phyloP scores from a whole-genome alignment of 2,888 invertebrate genomes.

The Ennomos erosarius region DNA sequence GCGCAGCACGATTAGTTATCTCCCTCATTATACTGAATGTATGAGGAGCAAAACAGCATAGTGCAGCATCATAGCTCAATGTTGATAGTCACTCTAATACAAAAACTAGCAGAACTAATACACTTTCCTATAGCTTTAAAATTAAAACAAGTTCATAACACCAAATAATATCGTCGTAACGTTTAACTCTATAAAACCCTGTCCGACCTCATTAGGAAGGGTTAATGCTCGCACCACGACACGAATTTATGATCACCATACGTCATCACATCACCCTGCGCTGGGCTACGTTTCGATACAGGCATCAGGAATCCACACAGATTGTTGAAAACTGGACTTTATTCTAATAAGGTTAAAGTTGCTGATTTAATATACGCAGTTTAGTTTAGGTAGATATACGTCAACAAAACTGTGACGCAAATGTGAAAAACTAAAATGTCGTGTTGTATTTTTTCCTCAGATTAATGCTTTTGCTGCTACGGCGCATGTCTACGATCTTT shows the following conservation, averaged over 20 bases:
- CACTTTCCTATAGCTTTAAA: neutral
- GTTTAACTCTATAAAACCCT: slow-evolving; percentile 77
- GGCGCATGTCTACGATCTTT: no score
- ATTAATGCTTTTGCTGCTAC: no score
- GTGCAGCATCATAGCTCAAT: no score
- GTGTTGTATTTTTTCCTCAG: no score
- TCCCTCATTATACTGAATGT: no score
- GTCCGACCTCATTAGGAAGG: slow-evolving; percentile 75
- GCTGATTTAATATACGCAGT: neutral
- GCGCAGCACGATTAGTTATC: no score
- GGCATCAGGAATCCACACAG: neutral
- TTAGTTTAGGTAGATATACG: no score
- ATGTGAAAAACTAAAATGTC: no score
- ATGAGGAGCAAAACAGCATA: no score
- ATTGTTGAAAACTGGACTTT: slow-evolving; percentile 11
- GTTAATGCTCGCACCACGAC: slow-evolving; percentile 70
- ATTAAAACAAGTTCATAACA: neutral
- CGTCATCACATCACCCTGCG: slow-evolving; percentile 70
- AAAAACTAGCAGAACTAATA: no score
- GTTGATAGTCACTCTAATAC: no score
- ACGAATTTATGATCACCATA: slow-evolving; percentile 73
- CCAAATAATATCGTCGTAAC: slow-evolving; percentile 42
- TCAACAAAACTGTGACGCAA: neutral
- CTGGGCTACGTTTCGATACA: slow-evolving; percentile 20
- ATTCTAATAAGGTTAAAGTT: slow-evolving; percentile 5